Conservation (phyloP, 2,888 invertebrate species). For the Neoscelio sp. region DNA sequence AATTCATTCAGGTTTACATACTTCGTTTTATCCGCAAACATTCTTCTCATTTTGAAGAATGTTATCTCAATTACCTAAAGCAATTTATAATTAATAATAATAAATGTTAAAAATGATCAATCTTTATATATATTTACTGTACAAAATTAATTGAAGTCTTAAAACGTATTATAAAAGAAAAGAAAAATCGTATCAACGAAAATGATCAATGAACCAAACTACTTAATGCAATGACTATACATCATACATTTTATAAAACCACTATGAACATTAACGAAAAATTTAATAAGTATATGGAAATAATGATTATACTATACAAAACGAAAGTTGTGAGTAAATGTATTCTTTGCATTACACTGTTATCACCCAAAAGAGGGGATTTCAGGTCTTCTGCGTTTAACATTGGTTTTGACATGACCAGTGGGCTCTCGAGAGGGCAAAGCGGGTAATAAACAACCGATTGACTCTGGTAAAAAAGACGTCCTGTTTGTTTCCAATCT, state of each 20-base stretch:
- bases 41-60: no score
- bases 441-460: slow-evolving; percentile 73
- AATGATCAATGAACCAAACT: no score
- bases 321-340: slow-evolving; percentile 18
- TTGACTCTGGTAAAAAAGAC: slow-evolving; percentile 69
- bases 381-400: slow-evolving; percentile 74
- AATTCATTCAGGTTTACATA: no score
- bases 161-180: no score
- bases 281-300: slow-evolving; percentile 52
- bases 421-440: slow-evolving; percentile 70
- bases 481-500: slow-evolving; percentile 73
- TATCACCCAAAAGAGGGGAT: slow-evolving; percentile 68
- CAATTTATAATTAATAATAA: no score
- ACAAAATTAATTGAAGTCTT: no score
- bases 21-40: no score
- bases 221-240: background rate
- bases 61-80: no score
- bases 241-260: slow-evolving; percentile 14
- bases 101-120: no score
- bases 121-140: no score
- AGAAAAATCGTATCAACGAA: no score
- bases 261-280: slow-evolving; percentile 33
- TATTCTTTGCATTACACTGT: slow-evolving; percentile 22
- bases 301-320: slow-evolving; percentile 39
- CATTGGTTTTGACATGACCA: slow-evolving; percentile 67